Base-by-base conservation (phyloP, 2,888 invertebrate genomes). In the Hoplodrina blanda region DNA sequence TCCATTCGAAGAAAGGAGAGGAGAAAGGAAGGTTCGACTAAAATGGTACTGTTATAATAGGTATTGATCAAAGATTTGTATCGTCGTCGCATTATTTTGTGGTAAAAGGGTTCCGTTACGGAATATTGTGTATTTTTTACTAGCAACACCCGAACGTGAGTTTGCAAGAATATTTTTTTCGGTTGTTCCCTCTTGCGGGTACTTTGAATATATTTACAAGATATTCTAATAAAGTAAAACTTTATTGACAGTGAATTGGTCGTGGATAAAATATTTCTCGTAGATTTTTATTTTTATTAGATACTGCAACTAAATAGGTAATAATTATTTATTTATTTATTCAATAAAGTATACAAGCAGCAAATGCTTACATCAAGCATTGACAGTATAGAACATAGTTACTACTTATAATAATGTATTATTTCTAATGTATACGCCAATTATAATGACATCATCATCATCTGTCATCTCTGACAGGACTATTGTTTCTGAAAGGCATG, bases 1-100 rank as follows among this genome's bases (percentile, higher is more conserved):
- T 10, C 19, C 7, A 11, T 64, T 71, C 64, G 6, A 50, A 57
- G 65, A 30, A 53, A 49, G 20, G 25, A 7, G 46, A 49, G 44
- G 52, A 15, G 55, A 33, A 50, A 10, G 54, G 60, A n/a, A 77
- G 86, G 30, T 80, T 84, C 44, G 5, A 5, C 25, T 63, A 83
- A 46, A 63, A 57, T 85, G 87, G 89, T 70, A n/a, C 57, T 59
- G 53, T 61, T 76, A 78, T 87, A 85, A 87, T 85, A 85, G 78
- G 82, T 87, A 86, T 85, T 84, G 88, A 89, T 87, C 86, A 80
- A 80, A 85, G 82, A 85, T 88, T 85, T 85, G 87, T 83, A 85
- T 86, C 75, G 81, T 69, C 66, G 71, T 63, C 71, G 71, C 66
- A 79, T 85, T 85, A 83, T 85, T 81, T 79, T 83, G 83, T 75